Percentiles rank a stretch among this genome's conserved stretches.
Conservation (phyloP, 1,140 invertebrate species). For the Danaus melanippus region DNA sequence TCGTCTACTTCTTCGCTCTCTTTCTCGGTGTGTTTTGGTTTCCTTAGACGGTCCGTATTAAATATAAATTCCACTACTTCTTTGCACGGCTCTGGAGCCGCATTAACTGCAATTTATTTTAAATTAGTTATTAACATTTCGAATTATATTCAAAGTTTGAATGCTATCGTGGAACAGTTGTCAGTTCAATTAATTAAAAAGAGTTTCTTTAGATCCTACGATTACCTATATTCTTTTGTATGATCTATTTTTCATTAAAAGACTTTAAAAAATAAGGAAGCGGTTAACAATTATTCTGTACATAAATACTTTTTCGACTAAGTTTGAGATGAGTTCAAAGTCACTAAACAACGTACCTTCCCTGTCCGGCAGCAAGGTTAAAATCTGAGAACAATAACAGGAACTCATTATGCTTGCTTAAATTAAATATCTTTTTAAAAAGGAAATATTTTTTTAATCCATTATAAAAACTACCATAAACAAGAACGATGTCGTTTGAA, state of each 20-base stretch:
- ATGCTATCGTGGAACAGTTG: no score
- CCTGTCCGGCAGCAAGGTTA: conserved; percentile 10
- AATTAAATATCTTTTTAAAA: conserved; percentile 1
- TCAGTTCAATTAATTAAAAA: neutral
- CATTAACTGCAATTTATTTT: conserved; percentile 20
- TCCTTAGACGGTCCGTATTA: conserved; percentile 10
- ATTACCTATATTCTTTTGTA: no score
- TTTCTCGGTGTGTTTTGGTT: conserved; percentile 6
- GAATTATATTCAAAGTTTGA: no score
- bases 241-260: no score
- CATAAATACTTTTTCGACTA: no score
- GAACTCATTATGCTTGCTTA: no score
- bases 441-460: neutral
- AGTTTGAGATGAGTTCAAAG: no score
- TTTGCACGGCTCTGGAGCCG: conserved; percentile 28
- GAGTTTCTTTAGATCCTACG: neutral
- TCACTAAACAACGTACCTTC: conserved; percentile 10
- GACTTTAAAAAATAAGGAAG: no score
- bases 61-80: conserved; percentile 10
- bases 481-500: conserved; percentile 1
- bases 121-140: no score
- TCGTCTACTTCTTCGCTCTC: conserved; percentile 10
- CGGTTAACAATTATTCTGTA: no score
- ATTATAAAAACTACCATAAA: neutral
- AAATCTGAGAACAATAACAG: conserved; percentile 16